These are phyloP conservation scores for Nerophis lumbriciformis DNA, from an alignment of 2,113 vertebrate genomes.

Conservation along the genomic window DNA sequence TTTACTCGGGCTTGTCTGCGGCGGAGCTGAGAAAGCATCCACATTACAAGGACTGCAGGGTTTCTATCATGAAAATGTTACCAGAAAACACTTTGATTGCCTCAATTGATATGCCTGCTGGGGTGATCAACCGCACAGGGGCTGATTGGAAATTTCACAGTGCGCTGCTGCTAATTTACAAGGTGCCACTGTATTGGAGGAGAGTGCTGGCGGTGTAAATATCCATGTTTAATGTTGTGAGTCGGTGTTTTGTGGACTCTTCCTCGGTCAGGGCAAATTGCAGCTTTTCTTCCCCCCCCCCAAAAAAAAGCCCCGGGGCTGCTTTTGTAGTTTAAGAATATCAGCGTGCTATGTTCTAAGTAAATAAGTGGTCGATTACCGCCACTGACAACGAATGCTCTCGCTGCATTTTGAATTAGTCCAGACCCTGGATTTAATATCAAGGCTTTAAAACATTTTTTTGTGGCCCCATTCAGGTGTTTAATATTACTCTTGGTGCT, in stretches of 20 bases:
- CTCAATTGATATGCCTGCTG: slow-evolving; percentile 49
- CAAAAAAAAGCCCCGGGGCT: slow-evolving; percentile 19
- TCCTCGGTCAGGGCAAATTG: slow-evolving; percentile 21
- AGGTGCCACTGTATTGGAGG: slow-evolving; percentile 20
- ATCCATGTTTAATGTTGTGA: slow-evolving; percentile 34
- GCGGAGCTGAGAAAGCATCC: slow-evolving; percentile 20
- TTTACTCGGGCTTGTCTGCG: slow-evolving; percentile 16
- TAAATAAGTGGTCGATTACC: slow-evolving; percentile 21
- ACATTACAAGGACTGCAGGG: slow-evolving; percentile 24
- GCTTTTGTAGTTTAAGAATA: slow-evolving; percentile 30
- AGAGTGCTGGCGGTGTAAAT: slow-evolving; percentile 24
- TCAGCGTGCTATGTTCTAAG: slow-evolving; percentile 20
- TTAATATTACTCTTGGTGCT: no score
- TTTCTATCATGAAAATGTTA: slow-evolving; percentile 20
- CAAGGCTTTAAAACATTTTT: no score
- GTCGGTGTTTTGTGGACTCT: slow-evolving; percentile 26
- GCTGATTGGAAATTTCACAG: slow-evolving; percentile 55
- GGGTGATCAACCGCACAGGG: slow-evolving; percentile 49
- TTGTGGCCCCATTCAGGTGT: no score
- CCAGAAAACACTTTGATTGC: slow-evolving; percentile 42
- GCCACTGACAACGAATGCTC: slow-evolving; percentile 18
- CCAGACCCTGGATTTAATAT: no score
- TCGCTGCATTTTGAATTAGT: slow-evolving; percentile 20
- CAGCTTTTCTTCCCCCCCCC: slow-evolving; percentile 5
- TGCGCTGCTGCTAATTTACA: slow-evolving; percentile 10